Percentiles rank a stretch among this genome's conserved stretches.
phyloP scores from a whole-genome alignment of 2,797 vertebrate species.

The Avahi laniger region DNA sequence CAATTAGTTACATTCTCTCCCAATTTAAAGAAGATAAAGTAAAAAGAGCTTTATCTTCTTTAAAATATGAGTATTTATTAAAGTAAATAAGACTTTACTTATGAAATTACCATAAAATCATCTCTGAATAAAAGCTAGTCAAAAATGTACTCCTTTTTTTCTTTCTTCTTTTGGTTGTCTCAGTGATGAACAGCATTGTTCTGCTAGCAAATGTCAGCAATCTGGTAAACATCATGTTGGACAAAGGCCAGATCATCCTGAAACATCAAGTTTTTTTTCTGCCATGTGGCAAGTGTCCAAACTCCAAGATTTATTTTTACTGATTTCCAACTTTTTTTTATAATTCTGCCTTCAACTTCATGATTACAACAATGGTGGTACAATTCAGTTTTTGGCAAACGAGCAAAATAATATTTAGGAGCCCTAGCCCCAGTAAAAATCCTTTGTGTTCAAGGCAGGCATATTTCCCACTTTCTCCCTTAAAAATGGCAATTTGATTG shows the following conservation, averaged over 20 bases:
- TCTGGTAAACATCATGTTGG: slow-evolving; percentile 39
- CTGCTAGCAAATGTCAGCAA: slow-evolving; percentile 30
- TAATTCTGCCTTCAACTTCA: slow-evolving; percentile 26
- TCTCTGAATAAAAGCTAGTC: slow-evolving; percentile 4
- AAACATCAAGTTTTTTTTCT: background rate
- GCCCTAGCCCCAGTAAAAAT: background rate
- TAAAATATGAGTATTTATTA: background rate
- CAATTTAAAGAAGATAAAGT: background rate
- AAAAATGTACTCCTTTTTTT: background rate
- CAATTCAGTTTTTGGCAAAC: background rate
- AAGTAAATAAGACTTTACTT: slow-evolving; percentile 1
- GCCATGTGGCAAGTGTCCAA: background rate
- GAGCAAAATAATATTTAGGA: background rate
- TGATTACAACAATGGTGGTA: background rate
- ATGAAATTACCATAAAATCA: background rate
- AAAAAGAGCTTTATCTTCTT: background rate
- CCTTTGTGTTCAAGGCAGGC: background rate
- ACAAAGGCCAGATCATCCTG: slow-evolving; percentile 1
- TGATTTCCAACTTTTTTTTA: background rate
- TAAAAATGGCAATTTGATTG: background rate
- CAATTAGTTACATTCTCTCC: background rate
- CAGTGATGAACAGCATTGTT: background rate
- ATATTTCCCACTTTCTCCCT: background rate
- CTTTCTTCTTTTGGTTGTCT: background rate
- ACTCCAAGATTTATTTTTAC: background rate